These are phyloP conservation scores for Gastracanthus pulcherrimus DNA, from an alignment of 2,888 invertebrate species.

Conservation along the genomic window DNA sequence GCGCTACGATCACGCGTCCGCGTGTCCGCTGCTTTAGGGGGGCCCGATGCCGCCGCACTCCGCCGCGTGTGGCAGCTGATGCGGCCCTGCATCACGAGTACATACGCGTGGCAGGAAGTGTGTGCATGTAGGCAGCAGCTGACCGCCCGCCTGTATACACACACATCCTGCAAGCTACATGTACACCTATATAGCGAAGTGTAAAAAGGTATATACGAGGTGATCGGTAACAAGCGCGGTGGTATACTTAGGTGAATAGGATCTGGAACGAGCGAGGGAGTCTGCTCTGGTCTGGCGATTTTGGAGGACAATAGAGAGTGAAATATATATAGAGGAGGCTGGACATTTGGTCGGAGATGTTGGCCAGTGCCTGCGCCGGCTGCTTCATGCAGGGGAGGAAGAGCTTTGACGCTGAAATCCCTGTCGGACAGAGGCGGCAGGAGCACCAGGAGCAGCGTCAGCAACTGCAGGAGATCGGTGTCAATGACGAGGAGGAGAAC, in stretches of 20 bases:
- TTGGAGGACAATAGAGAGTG: no score
- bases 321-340: slow-evolving; percentile 68
- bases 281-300: no score
- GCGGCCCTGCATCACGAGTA: no score
- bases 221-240: no score
- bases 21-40: no score
- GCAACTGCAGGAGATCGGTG: background rate
- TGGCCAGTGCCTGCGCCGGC: slow-evolving; percentile 49
- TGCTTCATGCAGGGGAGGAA: slow-evolving; percentile 64
- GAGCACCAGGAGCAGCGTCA: background rate
- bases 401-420: slow-evolving; percentile 64
- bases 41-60: no score
- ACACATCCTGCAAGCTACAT: background rate
- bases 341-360: slow-evolving; percentile 5
- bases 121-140: slow-evolving; percentile 62
- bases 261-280: no score
- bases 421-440: slow-evolving; percentile 13
- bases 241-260: no score
- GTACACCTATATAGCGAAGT: background rate
- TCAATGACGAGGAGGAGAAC: slow-evolving; percentile 14
- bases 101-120: slow-evolving; percentile 74
- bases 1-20: slow-evolving; percentile 31
- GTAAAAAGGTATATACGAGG: no score
- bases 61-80: slow-evolving; percentile 17
- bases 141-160: background rate